phyloP scores from a whole-genome alignment of 2,797 vertebrate species.

The Holocentrus rufus region DNA sequence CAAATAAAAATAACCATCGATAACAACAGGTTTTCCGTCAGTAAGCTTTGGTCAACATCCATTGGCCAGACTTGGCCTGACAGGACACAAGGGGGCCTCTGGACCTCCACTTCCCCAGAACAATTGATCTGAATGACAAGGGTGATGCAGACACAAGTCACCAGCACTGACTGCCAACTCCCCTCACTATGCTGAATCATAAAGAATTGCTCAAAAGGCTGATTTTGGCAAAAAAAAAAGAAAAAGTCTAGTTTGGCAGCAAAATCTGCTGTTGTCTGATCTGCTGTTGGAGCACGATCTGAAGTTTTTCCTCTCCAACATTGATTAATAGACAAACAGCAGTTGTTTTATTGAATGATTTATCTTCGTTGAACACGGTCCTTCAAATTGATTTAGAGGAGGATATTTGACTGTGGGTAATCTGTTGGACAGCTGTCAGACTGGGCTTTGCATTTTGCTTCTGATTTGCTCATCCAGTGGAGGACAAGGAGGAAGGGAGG shows the following conservation, averaged over 20 bases:
- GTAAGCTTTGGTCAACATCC: neutral
- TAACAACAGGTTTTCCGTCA: too few relatives aligned
- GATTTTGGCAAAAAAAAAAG: constrained; percentile 1
- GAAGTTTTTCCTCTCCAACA: neutral
- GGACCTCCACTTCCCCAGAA: constrained; percentile 17
- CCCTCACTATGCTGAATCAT: constrained; percentile 11
- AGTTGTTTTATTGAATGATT: constrained; percentile 22
- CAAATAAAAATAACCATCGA: too few relatives aligned
- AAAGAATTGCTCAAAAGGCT: constrained; percentile 11
- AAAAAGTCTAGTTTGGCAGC: constrained; percentile 5
- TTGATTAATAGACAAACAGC: constrained; percentile 8
- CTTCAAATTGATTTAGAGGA: neutral
- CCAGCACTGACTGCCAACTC: constrained; percentile 16
- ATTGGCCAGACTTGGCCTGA: neutral
- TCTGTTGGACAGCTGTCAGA: constrained; percentile 32
- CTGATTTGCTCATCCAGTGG: neutral
- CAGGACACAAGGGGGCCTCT: neutral
- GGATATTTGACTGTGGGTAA: constrained; percentile 6
- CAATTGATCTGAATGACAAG: constrained; percentile 25
- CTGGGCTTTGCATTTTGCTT: neutral
- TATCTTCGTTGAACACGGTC: neutral
- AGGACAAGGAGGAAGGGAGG: neutral
- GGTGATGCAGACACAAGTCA: constrained; percentile 18
- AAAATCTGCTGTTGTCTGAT: constrained; percentile 9
- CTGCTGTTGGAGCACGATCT: neutral